Base-by-base conservation (phyloP, 1,140 invertebrate genomes). In the Drosophila fuyamai region DNA sequence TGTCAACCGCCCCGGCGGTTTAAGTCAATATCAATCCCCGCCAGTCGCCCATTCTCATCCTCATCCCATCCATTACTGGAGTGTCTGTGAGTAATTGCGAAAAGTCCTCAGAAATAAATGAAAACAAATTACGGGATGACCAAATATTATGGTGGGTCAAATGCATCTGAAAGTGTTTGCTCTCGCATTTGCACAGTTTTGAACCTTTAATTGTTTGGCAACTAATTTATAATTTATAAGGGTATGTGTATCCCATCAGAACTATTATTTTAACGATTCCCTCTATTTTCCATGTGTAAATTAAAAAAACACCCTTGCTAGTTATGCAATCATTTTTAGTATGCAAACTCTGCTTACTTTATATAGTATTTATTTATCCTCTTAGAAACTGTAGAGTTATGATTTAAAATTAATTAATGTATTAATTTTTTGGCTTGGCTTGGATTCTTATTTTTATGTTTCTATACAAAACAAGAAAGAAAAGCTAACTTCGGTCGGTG, bases 21-120 rank as follows among this genome's bases (percentile, higher is more conserved):
- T 80, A 76, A 83, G 75, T 76, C 81, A 83, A 79, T 68, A 84
- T 62, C 76, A 73, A 80, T 67, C 60, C 71, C 44, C 50, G 65
- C 51, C 65, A 58, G 67, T 70, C 55, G 36, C 35, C 67, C 32
- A 50, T 32, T n/a, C n/a, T n/a, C 41, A 32, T 27, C 43, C 67
- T 35, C 41, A 32, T 27, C 35, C 67, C 67, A 6, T 48, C 35
- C 12, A n/a, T 23, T 9, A 7, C 51, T 3, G 16, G 44, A 58
- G 38, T 58, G 51, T 43, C 65, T 41, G 66, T 70, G 53, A 71
- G 68, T 71, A 71, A 71, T 71, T 41, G 68, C 68, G 18, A 35
- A 71, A 71, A 50, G 44, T 36, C 67, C 44, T 58, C 55, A 16
- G 27, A 48, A 71, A 71, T 48, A 48, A 48, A 71, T 36, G 47